Percentiles rank a stretch among this genome's conserved stretches.
Evolutionary conservation across 2,797 vertebrate genomes (phyloP).

Genomic region (Rhabdomys pumilio): DNA sequence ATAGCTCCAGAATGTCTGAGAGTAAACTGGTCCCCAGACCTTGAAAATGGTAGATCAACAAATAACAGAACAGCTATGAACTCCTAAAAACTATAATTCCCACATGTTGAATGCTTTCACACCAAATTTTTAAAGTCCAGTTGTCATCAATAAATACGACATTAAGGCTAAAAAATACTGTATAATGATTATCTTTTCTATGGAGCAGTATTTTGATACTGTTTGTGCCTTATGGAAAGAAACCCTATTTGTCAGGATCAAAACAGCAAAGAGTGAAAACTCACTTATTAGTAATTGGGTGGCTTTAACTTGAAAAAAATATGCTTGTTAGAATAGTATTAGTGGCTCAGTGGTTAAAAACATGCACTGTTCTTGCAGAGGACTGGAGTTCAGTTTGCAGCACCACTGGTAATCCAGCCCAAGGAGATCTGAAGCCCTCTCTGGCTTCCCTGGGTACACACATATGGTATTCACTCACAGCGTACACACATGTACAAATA

Average conservation of each 20-base stretch:
- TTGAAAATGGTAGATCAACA: neutral
- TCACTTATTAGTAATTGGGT: neutral
- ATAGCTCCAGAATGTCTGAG: constrained; percentile 1
- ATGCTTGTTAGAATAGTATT: neutral
- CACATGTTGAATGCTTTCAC: constrained; percentile 11
- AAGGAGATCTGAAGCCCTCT: neutral
- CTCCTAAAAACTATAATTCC: constrained; percentile 32
- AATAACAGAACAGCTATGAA: neutral
- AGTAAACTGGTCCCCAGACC: neutral
- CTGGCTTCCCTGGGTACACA: neutral
- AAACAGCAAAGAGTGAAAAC: neutral
- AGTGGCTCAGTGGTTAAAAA: neutral
- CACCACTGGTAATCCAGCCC: neutral
- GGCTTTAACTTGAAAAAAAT: constrained; percentile 12
- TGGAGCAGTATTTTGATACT: constrained; percentile 34
- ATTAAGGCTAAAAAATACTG: neutral
- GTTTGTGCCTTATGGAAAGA: constrained; percentile 18
- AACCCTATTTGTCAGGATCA: neutral
- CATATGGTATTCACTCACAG: neutral
- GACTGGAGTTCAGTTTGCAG: neutral
- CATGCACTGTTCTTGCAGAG: neutral
- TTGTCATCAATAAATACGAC: neutral
- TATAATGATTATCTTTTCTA: neutral
- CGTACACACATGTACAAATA: no score
- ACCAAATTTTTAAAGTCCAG: neutral